phyloP scores from a whole-genome alignment of 2,797 vertebrate species.

The Takifugu ocellatus region DNA sequence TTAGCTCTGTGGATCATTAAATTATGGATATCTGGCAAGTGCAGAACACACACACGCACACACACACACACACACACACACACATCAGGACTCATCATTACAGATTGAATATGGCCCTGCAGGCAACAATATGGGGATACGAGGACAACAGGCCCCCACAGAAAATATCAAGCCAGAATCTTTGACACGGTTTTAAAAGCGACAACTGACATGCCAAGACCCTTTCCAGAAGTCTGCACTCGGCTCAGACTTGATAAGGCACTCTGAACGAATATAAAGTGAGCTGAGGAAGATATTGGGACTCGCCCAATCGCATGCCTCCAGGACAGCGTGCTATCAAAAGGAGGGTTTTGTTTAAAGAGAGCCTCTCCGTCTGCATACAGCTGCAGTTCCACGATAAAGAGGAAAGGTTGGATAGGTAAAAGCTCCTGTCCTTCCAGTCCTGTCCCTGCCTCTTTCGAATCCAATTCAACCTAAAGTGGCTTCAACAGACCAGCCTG shows the following conservation, averaged over 20 bases:
- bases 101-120: conserved; percentile 28
- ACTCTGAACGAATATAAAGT: conserved; percentile 50
- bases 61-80: conserved; percentile 11
- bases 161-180: conserved; percentile 43
- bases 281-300: conserved; percentile 54
- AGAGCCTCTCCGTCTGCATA: conserved; percentile 46
- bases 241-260: conserved; percentile 56
- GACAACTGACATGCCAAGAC: conserved; percentile 37
- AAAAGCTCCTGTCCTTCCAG: conserved; percentile 32
- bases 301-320: conserved; percentile 54
- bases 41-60: conserved; percentile 14
- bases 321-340: conserved; percentile 62
- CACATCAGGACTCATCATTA: conserved; percentile 25
- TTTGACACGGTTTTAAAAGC: conserved; percentile 45
- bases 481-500: conserved; percentile 9
- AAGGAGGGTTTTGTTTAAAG: conserved; percentile 59
- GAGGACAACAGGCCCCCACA: conserved; percentile 37
- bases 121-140: conserved; percentile 17
- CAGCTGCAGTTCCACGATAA: conserved; percentile 64
- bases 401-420: conserved; percentile 50
- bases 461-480: conserved; percentile 30
- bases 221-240: conserved; percentile 31
- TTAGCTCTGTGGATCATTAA: conserved; percentile 31
- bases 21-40: conserved; percentile 53
- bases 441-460: conserved; percentile 12